Base-by-base conservation (phyloP, 2,797 vertebrate genomes). In the Poeciliopsis infans region DNA sequence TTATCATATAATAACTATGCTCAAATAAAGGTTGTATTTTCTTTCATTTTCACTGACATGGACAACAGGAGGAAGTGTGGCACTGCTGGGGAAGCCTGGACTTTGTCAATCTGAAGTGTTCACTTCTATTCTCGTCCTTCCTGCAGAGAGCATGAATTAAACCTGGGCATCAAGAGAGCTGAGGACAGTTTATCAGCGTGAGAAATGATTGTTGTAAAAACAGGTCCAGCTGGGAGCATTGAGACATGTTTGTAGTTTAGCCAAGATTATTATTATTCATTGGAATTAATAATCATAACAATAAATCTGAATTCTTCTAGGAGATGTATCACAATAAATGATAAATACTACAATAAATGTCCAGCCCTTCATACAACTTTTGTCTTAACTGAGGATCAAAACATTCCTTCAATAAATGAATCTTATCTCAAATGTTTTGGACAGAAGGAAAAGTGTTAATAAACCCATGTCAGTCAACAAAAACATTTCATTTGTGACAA, bases 91-190 rank as follows among this genome's bases (percentile, higher is more conserved):
- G 75, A 2, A 68, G 68, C 64, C 64, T 75, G 82, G 74, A 76
- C 73, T 43, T 31, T 7, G 45, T 82, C 71, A 28, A 55, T 68
- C 53, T 51, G 46, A 33, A 61, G 28, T 33, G 57, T 33, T 64
- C 7, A 18, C 59, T 80, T 83, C 86, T 91, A 89, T 91, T 86
- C 75, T 41, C 0, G 80, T 83, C 72, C 79, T 80, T 85, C 78
- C 80, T 84, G 20, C 74, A 15, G 43, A n/a, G 76, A 43, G 33
- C n/a, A 75, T 77, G 59, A 87, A 82, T 84, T 72, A 76, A 78
- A 83, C 74, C 68, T 81, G 5, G 55, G 78, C 81, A 82, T 86
- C 77, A 83, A 31, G 28, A 28, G 59, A 33, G 28, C 59, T 3
- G 57, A 64, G 31, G 59, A 64, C 16, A 20, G 3, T 64, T 64